A percentile compares a stretch with the other conserved stretches of the same genome.
phyloP scores from a whole-genome alignment of 2,113 vertebrate species.

The Phoxinus phoxinus region DNA sequence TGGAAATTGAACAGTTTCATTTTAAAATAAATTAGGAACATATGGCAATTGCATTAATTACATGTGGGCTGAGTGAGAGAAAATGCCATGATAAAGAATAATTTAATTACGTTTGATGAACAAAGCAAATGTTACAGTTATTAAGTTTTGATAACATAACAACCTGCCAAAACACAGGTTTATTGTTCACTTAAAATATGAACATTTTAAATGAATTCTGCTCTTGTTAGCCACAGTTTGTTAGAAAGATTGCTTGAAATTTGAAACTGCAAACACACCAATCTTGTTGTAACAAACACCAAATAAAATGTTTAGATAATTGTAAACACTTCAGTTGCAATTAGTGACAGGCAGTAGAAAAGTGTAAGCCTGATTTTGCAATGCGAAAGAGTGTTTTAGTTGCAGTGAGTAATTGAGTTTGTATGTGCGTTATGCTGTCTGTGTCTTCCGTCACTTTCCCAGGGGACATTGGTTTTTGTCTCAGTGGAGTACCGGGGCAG shows the following conservation, averaged over 20 bases:
- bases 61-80: neutral
- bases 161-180: neutral
- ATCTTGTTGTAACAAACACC: neutral
- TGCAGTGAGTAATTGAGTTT: conserved; percentile 59
- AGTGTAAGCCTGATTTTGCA: conserved; percentile 25
- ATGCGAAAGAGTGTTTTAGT: conserved; percentile 54
- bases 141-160: neutral
- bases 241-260: neutral
- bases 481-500: conserved; percentile 70
- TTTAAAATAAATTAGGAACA: conserved; percentile 25
- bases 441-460: conserved; percentile 48
- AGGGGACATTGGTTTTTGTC: conserved; percentile 58
- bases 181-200: neutral
- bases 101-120: conserved; percentile 39
- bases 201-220: neutral
- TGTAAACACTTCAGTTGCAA: conserved; percentile 48
- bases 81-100: conserved; percentile 16
- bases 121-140: conserved; percentile 39
- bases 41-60: conserved; percentile 40
- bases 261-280: neutral
- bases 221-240: neutral
- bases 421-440: conserved; percentile 49
- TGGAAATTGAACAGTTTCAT: conserved; percentile 1
- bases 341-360: conserved; percentile 29
- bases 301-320: conserved; percentile 34